Evolutionary conservation across 2,113 vertebrate genomes (phyloP), one percentile per base, ranked within the genome.

Genomic region (Archocentrus centrarchus): DNA sequence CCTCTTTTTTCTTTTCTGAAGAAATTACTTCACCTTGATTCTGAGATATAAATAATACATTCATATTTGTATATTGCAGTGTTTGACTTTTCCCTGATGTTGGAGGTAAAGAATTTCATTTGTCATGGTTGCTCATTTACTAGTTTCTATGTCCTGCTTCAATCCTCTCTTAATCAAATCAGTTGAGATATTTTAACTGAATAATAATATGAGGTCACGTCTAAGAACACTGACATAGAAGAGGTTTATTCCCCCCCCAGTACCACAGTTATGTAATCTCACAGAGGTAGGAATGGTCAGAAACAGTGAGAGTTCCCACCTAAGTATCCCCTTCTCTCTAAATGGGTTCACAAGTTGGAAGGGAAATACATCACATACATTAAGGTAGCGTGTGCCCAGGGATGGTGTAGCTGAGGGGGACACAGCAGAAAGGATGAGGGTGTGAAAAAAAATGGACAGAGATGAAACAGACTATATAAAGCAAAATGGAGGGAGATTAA

Each of bases 391-490:
- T 58, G 57, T 79, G 87, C 83, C 18, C 66, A 62, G 83, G 79
- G 47, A 83, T 37, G 83, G 61, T 66, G 59, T 41, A 82, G 79
- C 47, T 10, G 82, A 73, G 75, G 24, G 84, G 24, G 84, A 58
- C 60, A 57, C 59, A 50, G 37, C 47, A 63, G 24, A 70, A 85
- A 86, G 58, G 83, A 83, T 20, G 85, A 86, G 80, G 61, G 78
- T 82, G 82, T 80, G 81, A 77, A 84, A 88, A 88, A 75, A 88
- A 75, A 80, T 39, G 39, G 79, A 87, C 75, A 73, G 79, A 92
- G 92, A 94, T 92, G 91, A 91, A 92, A 87, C 81, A 53, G 87
- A 91, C 90, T 93, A 17, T 73, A 89, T 91, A 88, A 94, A 88
- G 89, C 88, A 88, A 88, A 90, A 93, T 85, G 82, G 89, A 88